phyloP scores from a whole-genome alignment of 2,113 vertebrate genomes.

The Mormoops blainvillei region DNA sequence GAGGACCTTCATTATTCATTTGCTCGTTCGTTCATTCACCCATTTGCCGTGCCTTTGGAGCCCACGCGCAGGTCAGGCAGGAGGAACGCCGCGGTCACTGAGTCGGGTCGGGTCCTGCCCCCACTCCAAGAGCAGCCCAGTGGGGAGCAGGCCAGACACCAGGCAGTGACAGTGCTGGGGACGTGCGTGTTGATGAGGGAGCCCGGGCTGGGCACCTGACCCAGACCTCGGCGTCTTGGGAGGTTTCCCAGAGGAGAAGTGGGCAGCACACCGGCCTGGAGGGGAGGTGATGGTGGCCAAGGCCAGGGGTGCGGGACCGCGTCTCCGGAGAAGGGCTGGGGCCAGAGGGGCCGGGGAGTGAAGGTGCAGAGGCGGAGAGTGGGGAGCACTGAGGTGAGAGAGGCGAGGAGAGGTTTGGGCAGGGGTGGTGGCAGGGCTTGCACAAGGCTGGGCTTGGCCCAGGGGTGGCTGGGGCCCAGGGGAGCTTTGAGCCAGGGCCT shows the following conservation, averaged over 20 bases:
- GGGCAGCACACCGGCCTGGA: not conserved
- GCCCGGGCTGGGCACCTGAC: rapidly evolving
- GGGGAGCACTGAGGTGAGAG: not conserved
- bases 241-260: not conserved
- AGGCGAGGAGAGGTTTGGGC: not conserved
- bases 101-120: not conserved
- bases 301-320: not conserved
- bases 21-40: not conserved
- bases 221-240: not conserved
- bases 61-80: not conserved
- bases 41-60: not conserved
- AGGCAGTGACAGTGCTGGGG: not conserved
- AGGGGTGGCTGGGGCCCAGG: not conserved
- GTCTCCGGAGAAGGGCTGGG: not conserved
- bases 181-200: not conserved
- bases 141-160: not conserved
- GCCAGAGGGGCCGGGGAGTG: not conserved
- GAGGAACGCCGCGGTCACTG: not conserved
- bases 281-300: not conserved
- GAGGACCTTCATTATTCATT: not conserved
- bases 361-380: not conserved
- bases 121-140: not conserved
- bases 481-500: not conserved
- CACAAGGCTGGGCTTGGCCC: not conserved
- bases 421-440: not conserved